Evolutionary conservation across 2,113 vertebrate genomes (phyloP).

Genomic region (Vidua chalybeata): DNA sequence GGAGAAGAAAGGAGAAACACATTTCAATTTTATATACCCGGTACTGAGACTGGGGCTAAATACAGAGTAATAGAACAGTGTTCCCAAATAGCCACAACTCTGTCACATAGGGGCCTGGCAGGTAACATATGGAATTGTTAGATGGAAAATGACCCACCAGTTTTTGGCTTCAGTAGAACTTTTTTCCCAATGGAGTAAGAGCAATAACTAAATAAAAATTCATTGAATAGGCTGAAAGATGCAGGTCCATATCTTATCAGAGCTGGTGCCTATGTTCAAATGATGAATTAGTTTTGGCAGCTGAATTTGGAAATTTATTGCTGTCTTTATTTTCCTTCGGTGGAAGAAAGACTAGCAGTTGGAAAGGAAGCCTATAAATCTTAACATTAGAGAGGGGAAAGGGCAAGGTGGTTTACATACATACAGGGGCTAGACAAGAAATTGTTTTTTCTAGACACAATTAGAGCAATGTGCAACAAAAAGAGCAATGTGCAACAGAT

Average conservation of each 20-base stretch:
- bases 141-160: background rate
- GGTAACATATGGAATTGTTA: background rate
- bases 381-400: background rate
- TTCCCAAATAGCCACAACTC: background rate
- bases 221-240: background rate
- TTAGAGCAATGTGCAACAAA: background rate
- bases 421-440: background rate
- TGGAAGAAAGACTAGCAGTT: background rate
- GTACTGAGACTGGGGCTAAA: background rate
- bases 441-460: background rate
- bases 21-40: background rate
- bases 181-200: background rate
- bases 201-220: slow-evolving; percentile 17
- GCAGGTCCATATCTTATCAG: background rate
- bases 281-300: slow-evolving; percentile 31
- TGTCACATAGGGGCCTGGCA: background rate
- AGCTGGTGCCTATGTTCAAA: background rate
- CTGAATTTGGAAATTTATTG: slow-evolving; percentile 14
- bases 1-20: background rate
- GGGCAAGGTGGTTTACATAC: background rate
- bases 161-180: background rate
- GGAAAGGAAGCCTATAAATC: slow-evolving; percentile 45
- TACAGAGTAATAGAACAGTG: background rate
- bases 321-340: slow-evolving; percentile 7
- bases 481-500: background rate